Evolutionary conservation across 2,797 vertebrate genomes (phyloP).

Genomic region (Lagodon rhomboides): DNA sequence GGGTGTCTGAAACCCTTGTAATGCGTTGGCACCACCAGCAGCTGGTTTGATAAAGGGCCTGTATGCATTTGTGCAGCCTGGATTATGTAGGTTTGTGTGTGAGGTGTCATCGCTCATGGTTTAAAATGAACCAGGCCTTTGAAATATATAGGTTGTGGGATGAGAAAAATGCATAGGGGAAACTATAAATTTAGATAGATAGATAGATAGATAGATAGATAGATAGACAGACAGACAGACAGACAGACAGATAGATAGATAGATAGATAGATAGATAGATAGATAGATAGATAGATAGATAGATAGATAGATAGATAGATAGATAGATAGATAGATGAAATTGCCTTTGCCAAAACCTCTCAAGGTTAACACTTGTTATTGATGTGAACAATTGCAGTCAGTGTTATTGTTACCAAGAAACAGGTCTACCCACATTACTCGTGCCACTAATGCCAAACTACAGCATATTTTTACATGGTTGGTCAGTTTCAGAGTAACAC

Average conservation of each 20-base stretch:
- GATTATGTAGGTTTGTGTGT: neutral
- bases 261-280: neutral
- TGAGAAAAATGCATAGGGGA: neutral
- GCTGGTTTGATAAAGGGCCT: neutral
- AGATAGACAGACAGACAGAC: no score
- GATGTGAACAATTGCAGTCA: neutral
- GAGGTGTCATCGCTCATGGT: neutral
- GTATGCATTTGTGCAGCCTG: neutral
- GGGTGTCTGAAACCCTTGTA: slow-evolving; percentile 21
- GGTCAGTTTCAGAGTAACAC: neutral
- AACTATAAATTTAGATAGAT: no score
- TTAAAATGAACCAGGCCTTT: slow-evolving; percentile 2
- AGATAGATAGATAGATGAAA: no score
- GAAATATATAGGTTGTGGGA: neutral
- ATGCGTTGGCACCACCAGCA: slow-evolving; percentile 24
- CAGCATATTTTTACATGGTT: neutral
- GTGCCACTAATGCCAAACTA: neutral
- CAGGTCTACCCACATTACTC: neutral
- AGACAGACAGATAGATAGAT: no score
- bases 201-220: neutral
- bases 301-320: no score
- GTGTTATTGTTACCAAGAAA: neutral
- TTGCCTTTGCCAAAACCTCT: neutral
- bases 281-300: no score
- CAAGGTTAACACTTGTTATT: slow-evolving; percentile 5